phyloP scores from a whole-genome alignment of 2,888 invertebrate species.

The Selenia dentaria region DNA sequence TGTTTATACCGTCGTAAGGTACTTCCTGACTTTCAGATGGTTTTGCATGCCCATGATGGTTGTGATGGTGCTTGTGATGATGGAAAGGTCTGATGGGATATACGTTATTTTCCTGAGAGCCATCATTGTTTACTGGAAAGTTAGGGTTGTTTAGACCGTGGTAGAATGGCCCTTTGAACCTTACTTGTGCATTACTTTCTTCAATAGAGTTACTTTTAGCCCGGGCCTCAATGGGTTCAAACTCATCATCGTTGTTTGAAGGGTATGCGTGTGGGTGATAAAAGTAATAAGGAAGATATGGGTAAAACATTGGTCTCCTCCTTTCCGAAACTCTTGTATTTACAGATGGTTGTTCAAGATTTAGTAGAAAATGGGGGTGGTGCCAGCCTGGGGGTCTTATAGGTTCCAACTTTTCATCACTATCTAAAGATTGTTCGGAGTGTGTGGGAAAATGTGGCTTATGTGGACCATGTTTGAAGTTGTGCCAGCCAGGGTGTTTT shows the following conservation, averaged over 20 bases:
- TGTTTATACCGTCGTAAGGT: background rate
- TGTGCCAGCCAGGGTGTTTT: no score
- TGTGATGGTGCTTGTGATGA: background rate
- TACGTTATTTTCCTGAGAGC: background rate
- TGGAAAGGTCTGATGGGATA: background rate
- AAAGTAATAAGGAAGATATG: conserved; percentile 4
- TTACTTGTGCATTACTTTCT: background rate
- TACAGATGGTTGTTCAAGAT: background rate
- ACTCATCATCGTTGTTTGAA: conserved; percentile 12
- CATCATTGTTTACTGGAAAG: conserved; percentile 1
- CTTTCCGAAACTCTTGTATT: conserved; percentile 1
- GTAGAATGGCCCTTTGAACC: background rate
- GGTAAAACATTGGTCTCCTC: conserved; percentile 14
- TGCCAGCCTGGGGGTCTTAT: conserved; percentile 1
- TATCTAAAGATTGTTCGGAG: background rate
- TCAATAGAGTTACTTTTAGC: background rate
- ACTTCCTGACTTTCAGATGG: background rate
- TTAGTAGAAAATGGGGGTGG: background rate
- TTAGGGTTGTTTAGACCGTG: conserved; percentile 3
- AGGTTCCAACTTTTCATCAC: no score
- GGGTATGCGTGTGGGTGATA: conserved; percentile 9
- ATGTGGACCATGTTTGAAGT: no score
- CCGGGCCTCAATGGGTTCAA: conserved; percentile 9
- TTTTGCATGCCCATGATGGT: conserved; percentile 4
- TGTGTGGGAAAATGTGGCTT: background rate